These are phyloP conservation scores for Corythucha ciliata DNA, from an alignment of 2,888 invertebrate genomes.

Conservation along the genomic window DNA sequence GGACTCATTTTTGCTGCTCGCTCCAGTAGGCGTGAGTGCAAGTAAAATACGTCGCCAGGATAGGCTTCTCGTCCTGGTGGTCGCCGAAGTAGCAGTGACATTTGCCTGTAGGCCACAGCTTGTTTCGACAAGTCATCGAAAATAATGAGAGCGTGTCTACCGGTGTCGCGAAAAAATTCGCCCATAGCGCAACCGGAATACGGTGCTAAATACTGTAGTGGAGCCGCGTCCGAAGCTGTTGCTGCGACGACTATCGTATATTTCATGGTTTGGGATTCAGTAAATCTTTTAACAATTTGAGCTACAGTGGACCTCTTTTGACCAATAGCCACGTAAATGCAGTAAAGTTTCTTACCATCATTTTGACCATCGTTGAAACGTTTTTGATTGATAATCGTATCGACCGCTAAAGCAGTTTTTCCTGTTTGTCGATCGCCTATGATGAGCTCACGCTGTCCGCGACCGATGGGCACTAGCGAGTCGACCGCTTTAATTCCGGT, in stretches of 20 bases:
- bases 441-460: slow-evolving; percentile 41
- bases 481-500: slow-evolving; percentile 77
- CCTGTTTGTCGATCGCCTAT: slow-evolving; percentile 41
- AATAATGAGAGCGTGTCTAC: slow-evolving; percentile 97
- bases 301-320: slow-evolving; percentile 99
- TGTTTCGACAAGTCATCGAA: slow-evolving; percentile 99
- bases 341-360: slow-evolving; percentile 97
- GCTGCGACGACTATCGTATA: slow-evolving; percentile 97
- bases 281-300: slow-evolving; percentile 90
- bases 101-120: slow-evolving; percentile 97
- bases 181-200: slow-evolving; percentile 99
- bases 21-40: slow-evolving; percentile 96
- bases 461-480: slow-evolving; percentile 39
- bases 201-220: slow-evolving; percentile 96
- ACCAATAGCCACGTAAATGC: slow-evolving; percentile 98
- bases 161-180: slow-evolving; percentile 97
- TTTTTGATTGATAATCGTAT: slow-evolving; percentile 99
- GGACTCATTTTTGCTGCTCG: slow-evolving; percentile 98
- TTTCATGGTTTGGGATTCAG: slow-evolving; percentile 75
- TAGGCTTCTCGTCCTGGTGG: slow-evolving; percentile 99
- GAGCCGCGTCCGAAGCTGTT: slow-evolving; percentile 99
- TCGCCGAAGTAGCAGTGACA: slow-evolving; percentile 97
- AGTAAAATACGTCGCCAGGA: slow-evolving; percentile 99
- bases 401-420: slow-evolving; percentile 97
- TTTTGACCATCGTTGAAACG: slow-evolving; percentile 92